Conservation (phyloP, 1,140 invertebrate species). For the Monochamus saltuarius region DNA sequence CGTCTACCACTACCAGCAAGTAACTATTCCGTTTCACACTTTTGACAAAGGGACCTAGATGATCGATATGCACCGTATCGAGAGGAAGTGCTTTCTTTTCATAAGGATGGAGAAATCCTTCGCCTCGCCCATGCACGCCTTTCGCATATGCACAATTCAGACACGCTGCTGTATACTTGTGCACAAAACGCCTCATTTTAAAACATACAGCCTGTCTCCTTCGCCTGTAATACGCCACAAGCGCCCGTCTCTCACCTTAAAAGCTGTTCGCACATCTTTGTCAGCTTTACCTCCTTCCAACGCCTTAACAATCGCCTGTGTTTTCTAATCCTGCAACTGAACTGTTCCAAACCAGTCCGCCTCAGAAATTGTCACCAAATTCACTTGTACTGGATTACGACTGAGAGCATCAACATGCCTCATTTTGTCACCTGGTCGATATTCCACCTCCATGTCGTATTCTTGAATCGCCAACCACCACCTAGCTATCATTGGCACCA, state of each 20-base stretch:
- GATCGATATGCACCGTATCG: too few species aligned
- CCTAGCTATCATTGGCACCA: slow-evolving; percentile 39
- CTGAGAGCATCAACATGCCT: slow-evolving; percentile 44
- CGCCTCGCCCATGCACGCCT: too few species aligned
- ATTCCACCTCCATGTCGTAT: slow-evolving; percentile 39
- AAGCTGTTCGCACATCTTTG: too few species aligned
- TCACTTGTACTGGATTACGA: slow-evolving; percentile 26
- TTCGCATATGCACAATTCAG: too few species aligned
- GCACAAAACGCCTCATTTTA: too few species aligned
- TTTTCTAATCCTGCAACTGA: slow-evolving; percentile 22
- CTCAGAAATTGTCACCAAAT: slow-evolving; percentile 10
- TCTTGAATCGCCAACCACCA: slow-evolving; percentile 45
- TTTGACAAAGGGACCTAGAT: too few species aligned
- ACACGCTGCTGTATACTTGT: too few species aligned
- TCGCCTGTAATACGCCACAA: slow-evolving; percentile 14
- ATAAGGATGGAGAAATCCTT: too few species aligned
- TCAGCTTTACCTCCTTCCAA: neutral
- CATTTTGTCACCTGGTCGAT: slow-evolving; percentile 39
- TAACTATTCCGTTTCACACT: too few species aligned
- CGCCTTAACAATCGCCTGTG: slow-evolving; percentile 5
- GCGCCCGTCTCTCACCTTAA: too few species aligned
- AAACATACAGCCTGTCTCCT: slow-evolving; percentile 40
- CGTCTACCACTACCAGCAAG: too few species aligned
- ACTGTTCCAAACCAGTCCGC: slow-evolving; percentile 26
- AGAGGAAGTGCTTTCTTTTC: too few species aligned